Percentiles rank a stretch among this genome's conserved stretches.
Conservation (phyloP, 1,140 invertebrate genomes). For the Coelopa frigida region DNA sequence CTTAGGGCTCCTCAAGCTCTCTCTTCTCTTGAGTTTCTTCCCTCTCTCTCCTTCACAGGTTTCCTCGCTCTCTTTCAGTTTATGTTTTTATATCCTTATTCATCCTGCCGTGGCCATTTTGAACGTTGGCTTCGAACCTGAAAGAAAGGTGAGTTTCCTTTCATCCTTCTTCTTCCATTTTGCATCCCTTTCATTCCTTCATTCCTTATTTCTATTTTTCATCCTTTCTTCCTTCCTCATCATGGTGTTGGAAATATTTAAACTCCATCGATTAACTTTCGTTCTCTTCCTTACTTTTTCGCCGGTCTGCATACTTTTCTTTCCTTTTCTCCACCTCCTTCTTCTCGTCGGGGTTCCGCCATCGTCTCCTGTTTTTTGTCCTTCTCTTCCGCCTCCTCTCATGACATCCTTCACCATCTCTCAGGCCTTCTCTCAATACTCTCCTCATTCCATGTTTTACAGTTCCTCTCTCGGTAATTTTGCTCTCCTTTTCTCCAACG, state of each 20-base stretch:
- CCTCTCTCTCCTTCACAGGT: neutral
- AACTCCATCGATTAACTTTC: constrained; percentile 13
- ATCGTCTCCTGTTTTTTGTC: neutral
- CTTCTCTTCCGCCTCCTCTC: neutral
- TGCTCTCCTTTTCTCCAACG: neutral
- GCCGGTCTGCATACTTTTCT: neutral
- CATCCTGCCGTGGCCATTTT: no score
- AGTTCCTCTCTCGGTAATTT: neutral
- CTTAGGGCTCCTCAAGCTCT: neutral
- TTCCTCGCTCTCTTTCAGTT: neutral
- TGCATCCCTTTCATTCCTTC: neutral
- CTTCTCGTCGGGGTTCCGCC: neutral
- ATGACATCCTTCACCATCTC: neutral
- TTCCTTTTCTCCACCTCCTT: neutral
- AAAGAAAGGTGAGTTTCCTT: no score
- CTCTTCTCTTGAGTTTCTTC: neutral
- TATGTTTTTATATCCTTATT: neutral
- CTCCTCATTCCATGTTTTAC: neutral
- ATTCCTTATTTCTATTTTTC: neutral
- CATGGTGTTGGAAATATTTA: neutral
- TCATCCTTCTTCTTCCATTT: neutral
- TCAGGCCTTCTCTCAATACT: neutral
- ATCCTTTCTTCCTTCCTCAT: neutral
- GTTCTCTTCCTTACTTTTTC: neutral
- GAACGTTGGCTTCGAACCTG: no score